Evolutionary conservation across 1,140 invertebrate species (phyloP), one percentile per base, ranked within the genome.

Genomic region (Drosophila gunungcola): DNA sequence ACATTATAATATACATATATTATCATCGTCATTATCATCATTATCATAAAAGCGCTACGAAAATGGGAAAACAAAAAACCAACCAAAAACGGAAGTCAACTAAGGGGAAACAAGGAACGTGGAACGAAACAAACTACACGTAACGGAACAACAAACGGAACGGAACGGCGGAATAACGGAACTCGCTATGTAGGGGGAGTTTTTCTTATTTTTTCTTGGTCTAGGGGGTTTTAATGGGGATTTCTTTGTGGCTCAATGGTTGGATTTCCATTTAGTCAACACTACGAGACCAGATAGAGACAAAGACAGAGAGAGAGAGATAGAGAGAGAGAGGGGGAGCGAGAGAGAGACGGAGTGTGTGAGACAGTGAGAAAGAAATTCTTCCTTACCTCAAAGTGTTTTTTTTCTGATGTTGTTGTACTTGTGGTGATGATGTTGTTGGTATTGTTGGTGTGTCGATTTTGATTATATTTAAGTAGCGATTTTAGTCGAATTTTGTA

Each of bases 351-450:
- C 42, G 36, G 56, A 77, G 73, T 62, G 65, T 63, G 76, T 45
- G 61, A 64, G 75, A 78, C 62, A 86, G 63, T 48, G 73, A 84
- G 68, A 81, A 52, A 81, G 74, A 81, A 80, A 74, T 82, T 82
- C 78, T 78, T 72, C 83, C 82, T 85, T 85, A 85, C 82, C 82
- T 85, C 82, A 74, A 88, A 52, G 72, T 75, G 82, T 88, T 60
- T 56, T 60, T 63, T 41, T 49, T 29, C 27, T 43, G 43, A 16
- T 68, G 62, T 53, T 42, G 16, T 45, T 61, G 45, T 64, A 63
- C 11, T 68, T 34, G 60, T 68, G 63, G 43, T 69, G 49, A 52
- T 52, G 49, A 36, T 69, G 43, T 74, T 51, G 46, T 64, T 73
- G 45, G 56, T 58, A 48, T 76, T 73, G 61, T 61, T 72, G 57